Evolutionary conservation across 2,888 invertebrate species (phyloP), one percentile per base, ranked within the genome.

Genomic region (Xestobium rufovillosum): DNA sequence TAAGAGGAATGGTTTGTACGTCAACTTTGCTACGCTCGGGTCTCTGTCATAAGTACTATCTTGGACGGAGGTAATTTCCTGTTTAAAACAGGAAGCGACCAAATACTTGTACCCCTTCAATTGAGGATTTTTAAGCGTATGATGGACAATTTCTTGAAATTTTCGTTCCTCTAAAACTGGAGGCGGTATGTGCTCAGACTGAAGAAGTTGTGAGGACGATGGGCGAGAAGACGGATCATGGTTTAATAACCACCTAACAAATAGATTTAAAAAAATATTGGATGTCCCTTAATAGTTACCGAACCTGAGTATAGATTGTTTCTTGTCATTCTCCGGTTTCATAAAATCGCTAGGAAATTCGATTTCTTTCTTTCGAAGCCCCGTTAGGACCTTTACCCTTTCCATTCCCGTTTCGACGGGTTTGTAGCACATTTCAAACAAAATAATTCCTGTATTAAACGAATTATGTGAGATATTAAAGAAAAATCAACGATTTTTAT

Each of bases 381-480:
- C 77, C 1, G 75, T 71, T 19, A 98, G 70, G 3, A 90, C 76
- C 51, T 79, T 75, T 11, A 82, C 80, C 41, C 96, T 70, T 63
- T 97, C 97, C 88, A 94, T 95, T 23, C 79, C 82, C 0, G 95
- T 96, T 1, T 69, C 69, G 28, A 92, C 70, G 0, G 90, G 83
- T 10, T 77, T 80, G 59, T 88, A 87, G 53, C 86, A 88, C 95
- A 98, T 97, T 70, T 92, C 92, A 55, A 92, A 95, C 47, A 95
- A 76, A 45, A 96, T 95, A 25, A 96, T 84, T 3, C 95, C 95
- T 31, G 89, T 34, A 52, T 51, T 25, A 32, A 40, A 12, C 52
- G 26, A 37, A n/a, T n/a, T n/a, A n/a, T n/a, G n/a, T n/a, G n/a
- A n/a, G n/a, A n/a, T n/a, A n/a, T n/a, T n/a, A n/a, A n/a, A n/a